These are phyloP conservation scores for Halcyon chelicuti DNA, from an alignment of 2,797 vertebrate species.

Conservation along the genomic window DNA sequence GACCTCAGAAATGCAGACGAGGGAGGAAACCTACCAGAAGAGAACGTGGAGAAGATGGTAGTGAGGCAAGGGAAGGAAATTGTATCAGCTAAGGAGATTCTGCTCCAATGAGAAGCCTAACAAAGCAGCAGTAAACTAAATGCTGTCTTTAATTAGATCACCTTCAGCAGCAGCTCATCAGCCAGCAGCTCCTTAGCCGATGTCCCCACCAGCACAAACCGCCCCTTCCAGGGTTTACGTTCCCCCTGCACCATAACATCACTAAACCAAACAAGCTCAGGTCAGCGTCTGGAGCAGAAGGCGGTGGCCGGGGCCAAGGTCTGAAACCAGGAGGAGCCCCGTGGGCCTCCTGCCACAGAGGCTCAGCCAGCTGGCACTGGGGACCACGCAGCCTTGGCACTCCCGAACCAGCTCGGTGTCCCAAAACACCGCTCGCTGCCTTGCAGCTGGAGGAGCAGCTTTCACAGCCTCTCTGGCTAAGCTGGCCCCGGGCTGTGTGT, in stretches of 20 bases:
- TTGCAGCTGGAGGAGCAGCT: not conserved
- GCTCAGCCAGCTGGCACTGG: not conserved
- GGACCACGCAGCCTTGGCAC: not conserved
- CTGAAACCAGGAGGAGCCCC: not conserved
- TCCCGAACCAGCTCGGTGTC: not conserved
- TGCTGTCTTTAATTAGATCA: not conserved
- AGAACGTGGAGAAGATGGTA: rapidly evolving
- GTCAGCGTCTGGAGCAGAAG: rapidly evolving
- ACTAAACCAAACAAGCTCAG: not conserved
- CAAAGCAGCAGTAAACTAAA: not conserved
- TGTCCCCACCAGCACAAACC: not conserved
- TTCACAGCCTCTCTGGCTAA: rapidly evolving
- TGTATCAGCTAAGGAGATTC: not conserved
- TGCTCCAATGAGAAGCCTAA: not conserved
- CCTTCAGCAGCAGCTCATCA: not conserved
- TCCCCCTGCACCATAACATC: rapidly evolving
- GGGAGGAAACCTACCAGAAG: not conserved
- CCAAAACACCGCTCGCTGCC: not conserved
- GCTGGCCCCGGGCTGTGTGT: not conserved
- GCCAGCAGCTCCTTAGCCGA: not conserved
- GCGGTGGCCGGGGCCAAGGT: not conserved
- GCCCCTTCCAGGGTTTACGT: not conserved
- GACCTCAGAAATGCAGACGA: not conserved
- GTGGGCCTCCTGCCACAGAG: not conserved
- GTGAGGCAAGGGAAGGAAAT: not conserved